A percentile compares a stretch with the other conserved stretches of the same genome.
phyloP scores from a whole-genome alignment of 2,888 invertebrate species.

The Sussaba pulchella region DNA sequence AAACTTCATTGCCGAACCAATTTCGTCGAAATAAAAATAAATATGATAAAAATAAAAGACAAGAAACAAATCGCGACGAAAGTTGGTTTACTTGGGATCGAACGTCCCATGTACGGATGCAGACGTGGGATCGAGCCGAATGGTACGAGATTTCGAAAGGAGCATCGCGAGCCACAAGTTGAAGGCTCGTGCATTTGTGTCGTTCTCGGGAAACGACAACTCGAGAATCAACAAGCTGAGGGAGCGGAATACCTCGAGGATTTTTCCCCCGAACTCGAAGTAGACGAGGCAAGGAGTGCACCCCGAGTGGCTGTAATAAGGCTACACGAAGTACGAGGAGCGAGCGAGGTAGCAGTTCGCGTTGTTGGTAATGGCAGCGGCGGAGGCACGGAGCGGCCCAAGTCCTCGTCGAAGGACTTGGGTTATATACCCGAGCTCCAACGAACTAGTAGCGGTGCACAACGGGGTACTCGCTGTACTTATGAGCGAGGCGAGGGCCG shows the following conservation, averaged over 20 bases:
- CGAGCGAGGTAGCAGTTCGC: background rate
- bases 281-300: conserved; percentile 14
- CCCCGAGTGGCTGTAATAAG: conserved; percentile 33
- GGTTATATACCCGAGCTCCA: conserved; percentile 25
- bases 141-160: too few species aligned
- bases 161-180: background rate
- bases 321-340: conserved; percentile 3
- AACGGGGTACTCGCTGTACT: background rate
- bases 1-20: too few species aligned
- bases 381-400: background rate
- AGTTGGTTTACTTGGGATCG: too few species aligned
- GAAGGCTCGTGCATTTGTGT: background rate
- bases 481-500: background rate
- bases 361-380: conserved; percentile 22
- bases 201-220: background rate
- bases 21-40: too few species aligned
- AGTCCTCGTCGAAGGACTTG: conserved; percentile 7
- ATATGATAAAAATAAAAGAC: too few species aligned
- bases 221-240: conserved; percentile 31
- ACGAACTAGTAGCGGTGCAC: conserved; percentile 12
- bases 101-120: too few species aligned
- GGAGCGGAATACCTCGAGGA: conserved; percentile 13
- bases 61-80: too few species aligned
- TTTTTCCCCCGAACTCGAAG: conserved; percentile 20
- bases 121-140: too few species aligned